Conservation (phyloP, 2,797 vertebrate species). For the Mus spretus region DNA sequence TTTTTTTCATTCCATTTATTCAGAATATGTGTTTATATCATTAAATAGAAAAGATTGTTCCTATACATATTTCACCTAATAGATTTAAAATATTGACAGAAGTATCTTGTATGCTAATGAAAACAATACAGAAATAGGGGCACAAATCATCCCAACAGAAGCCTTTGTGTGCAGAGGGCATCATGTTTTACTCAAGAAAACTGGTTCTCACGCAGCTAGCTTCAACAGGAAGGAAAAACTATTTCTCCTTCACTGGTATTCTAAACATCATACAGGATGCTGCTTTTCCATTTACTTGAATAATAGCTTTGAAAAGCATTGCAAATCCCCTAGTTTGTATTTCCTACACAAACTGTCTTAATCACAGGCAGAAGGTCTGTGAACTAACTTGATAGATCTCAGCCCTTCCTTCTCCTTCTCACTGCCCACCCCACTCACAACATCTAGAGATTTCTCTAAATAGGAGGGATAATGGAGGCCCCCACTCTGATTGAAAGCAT, state of each 20-base stretch:
- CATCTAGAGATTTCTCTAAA: constrained; percentile 78
- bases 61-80: not conserved
- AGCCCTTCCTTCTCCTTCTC: constrained; percentile 41
- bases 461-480: constrained; percentile 74
- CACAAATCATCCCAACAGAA: constrained; percentile 75
- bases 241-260: not conserved
- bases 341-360: constrained; percentile 69
- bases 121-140: constrained; percentile 60
- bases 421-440: not conserved
- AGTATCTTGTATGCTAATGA: constrained; percentile 45
- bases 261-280: constrained; percentile 55
- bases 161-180: constrained; percentile 28
- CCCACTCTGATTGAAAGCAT: constrained; percentile 80
- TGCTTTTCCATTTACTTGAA: constrained; percentile 82
- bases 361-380: constrained; percentile 69
- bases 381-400: constrained; percentile 74
- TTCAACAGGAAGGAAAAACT: constrained; percentile 75
- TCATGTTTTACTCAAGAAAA: constrained; percentile 49
- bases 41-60: constrained; percentile 58
- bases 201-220: not conserved
- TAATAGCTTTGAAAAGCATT: constrained; percentile 77
- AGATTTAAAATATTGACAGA: constrained; percentile 71
- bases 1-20: constrained; percentile 29
- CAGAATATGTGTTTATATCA: constrained; percentile 8
- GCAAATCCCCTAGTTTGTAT: constrained; percentile 80